These are phyloP conservation scores for Andricus quercusramuli DNA, from an alignment of 2,888 invertebrate species.

Conservation along the genomic window DNA sequence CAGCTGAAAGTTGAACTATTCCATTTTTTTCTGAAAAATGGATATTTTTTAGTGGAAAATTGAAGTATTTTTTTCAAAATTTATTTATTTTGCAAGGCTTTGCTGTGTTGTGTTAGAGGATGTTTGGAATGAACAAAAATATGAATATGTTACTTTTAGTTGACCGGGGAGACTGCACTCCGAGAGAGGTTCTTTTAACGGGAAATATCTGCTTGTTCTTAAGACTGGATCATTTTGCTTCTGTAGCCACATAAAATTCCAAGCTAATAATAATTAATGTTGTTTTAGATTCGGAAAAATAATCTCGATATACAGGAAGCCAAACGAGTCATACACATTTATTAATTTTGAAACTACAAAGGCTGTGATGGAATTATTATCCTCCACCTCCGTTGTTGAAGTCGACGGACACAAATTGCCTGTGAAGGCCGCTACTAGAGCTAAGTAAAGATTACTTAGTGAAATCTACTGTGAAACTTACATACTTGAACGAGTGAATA, in stretches of 20 bases:
- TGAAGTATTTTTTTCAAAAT: too few relatives aligned
- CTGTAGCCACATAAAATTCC: neutral
- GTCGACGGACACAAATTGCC: conserved; percentile 9
- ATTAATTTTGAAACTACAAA: conserved; percentile 17
- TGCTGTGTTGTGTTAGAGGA: too few relatives aligned
- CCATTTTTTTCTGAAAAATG: too few relatives aligned
- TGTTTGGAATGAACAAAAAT: too few relatives aligned
- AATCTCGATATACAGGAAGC: neutral
- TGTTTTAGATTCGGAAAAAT: conserved; percentile 21
- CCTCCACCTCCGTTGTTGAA: neutral
- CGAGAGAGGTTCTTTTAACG: too few relatives aligned
- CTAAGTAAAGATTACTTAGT: neutral
- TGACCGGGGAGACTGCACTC: too few relatives aligned
- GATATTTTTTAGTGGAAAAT: too few relatives aligned
- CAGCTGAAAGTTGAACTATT: too few relatives aligned
- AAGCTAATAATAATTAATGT: neutral
- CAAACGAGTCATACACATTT: conserved; percentile 24
- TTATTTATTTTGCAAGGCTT: too few relatives aligned
- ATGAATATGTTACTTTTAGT: too few relatives aligned
- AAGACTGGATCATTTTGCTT: neutral
- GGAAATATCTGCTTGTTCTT: neutral
- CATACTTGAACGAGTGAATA: neutral
- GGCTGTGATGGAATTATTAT: conserved; percentile 1
- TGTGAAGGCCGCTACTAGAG: conserved; percentile 13
- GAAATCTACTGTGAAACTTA: neutral